phyloP scores from a whole-genome alignment of 23 tunicate genomes.

The Oikopleura dioica region DNA sequence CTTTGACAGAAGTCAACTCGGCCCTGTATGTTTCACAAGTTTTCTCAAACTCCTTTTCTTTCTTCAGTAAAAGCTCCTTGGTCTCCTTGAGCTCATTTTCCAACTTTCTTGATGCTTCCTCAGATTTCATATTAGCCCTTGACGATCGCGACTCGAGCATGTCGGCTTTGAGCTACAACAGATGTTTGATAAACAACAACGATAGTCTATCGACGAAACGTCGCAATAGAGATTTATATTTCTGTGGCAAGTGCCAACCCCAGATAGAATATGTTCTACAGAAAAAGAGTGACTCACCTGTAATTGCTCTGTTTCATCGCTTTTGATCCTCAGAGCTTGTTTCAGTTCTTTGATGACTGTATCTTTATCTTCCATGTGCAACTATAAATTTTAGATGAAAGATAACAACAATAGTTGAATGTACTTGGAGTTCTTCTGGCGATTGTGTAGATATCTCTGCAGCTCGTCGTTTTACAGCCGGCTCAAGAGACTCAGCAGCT shows the following conservation, averaged over 20 bases:
- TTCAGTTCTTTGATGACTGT: constrained; percentile 2
- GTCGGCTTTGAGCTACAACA: too few relatives aligned
- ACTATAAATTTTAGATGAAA: neutral
- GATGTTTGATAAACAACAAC: too few relatives aligned
- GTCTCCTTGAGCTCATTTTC: neutral
- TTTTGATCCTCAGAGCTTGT: neutral
- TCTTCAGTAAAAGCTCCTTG: neutral
- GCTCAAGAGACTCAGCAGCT: neutral
- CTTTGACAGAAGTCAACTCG: neutral
- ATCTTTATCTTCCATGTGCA: constrained; percentile 7
- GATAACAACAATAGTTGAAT: neutral
- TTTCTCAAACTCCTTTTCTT: neutral
- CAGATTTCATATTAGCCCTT: neutral
- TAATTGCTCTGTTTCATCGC: neutral
- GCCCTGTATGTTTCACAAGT: neutral
- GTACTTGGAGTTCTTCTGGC: constrained; percentile 8
- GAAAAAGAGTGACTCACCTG: neutral
- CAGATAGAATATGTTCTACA: neutral
- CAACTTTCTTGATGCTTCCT: neutral
- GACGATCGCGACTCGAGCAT: too few relatives aligned
- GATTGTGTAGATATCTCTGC: neutral
- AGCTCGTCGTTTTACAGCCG: constrained; percentile 7
- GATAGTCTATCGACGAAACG: too few relatives aligned
- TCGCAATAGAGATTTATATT: too few relatives aligned
- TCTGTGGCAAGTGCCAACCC: neutral